phyloP scores from a whole-genome alignment of 2,113 vertebrate genomes.

The Stercorarius parasiticus region DNA sequence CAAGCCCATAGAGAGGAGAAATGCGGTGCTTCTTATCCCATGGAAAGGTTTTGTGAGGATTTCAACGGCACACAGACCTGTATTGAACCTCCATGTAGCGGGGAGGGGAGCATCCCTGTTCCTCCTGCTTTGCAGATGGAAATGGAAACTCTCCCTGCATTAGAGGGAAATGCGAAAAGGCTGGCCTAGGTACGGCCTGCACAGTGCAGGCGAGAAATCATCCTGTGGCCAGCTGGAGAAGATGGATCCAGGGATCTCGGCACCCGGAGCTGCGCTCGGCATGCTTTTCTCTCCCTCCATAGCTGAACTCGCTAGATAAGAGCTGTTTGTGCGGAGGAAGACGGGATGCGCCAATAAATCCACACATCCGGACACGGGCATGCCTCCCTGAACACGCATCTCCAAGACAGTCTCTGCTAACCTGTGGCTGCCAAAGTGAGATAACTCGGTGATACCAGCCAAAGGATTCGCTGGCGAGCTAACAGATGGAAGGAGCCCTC shows the following conservation, averaged over 20 bases:
- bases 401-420: background rate
- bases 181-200: background rate
- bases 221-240: background rate
- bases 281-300: rapidly evolving
- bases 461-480: background rate
- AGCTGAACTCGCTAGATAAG: rapidly evolving
- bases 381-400: rapidly evolving
- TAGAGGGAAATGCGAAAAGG: too few species aligned
- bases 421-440: background rate
- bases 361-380: rapidly evolving
- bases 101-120: background rate
- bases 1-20: background rate
- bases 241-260: background rate
- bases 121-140: background rate
- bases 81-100: rapidly evolving
- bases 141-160: rapidly evolving
- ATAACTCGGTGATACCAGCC: background rate
- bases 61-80: rapidly evolving
- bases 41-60: background rate
- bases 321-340: background rate
- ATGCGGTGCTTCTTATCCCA: background rate
- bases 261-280: background rate
- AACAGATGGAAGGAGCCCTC: constrained; percentile 56
- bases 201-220: background rate
- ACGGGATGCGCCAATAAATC: background rate